Percentiles rank a stretch among this genome's conserved stretches.
These are phyloP conservation scores for Hyphantria cunea DNA, from an alignment of 1,140 invertebrate species.

Conservation along the genomic window DNA sequence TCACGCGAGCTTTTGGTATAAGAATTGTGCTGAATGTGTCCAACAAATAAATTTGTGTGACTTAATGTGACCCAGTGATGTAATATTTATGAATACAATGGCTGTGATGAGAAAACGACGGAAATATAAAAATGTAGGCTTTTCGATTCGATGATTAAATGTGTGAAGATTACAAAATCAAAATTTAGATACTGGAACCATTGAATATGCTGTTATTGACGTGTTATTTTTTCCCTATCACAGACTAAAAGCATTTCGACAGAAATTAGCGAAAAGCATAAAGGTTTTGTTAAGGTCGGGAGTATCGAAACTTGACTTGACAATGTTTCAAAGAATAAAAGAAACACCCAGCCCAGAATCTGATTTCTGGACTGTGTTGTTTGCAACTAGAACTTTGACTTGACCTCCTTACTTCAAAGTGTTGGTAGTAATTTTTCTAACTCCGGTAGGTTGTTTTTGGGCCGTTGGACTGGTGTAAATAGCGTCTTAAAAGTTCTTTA, in stretches of 20 bases:
- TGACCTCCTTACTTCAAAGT: not conserved
- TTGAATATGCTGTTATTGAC: not conserved
- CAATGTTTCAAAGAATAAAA: no score
- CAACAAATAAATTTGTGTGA: slow-evolving; percentile 16
- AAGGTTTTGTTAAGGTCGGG: no score
- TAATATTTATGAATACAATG: slow-evolving; percentile 13
- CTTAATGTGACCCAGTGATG: slow-evolving; percentile 4
- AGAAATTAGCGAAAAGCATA: no score
- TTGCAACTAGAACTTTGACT: no score
- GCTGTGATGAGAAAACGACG: slow-evolving; percentile 23
- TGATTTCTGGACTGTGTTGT: not conserved
- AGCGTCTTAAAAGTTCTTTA: no score
- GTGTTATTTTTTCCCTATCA: not conserved
- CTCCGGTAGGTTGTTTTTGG: no score
- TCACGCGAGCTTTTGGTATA: slow-evolving; percentile 44
- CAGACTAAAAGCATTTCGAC: no score
- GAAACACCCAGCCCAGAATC: not conserved
- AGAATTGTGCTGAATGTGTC: slow-evolving; percentile 36
- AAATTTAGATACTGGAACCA: not conserved
- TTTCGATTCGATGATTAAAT: not conserved
- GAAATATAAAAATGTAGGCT: slow-evolving; percentile 18
- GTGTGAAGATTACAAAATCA: not conserved
- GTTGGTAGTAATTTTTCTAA: not conserved
- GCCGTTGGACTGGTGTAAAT: no score
- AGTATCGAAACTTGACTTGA: no score